These are phyloP conservation scores for Phoenicopterus ruber DNA, from an alignment of 2,113 vertebrate genomes.

Conservation along the genomic window DNA sequence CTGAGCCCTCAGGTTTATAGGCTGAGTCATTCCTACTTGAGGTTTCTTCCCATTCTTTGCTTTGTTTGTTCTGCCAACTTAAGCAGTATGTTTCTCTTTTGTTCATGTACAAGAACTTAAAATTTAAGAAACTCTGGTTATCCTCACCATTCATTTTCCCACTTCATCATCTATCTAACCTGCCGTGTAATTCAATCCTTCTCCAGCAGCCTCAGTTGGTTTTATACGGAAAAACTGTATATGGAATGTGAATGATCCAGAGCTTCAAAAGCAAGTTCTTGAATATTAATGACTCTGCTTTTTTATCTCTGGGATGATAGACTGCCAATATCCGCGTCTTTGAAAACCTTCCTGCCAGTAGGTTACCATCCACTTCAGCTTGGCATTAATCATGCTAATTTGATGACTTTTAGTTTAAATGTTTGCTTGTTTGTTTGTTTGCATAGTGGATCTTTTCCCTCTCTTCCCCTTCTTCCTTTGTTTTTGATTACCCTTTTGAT, in stretches of 20 bases:
- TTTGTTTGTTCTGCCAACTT: constrained; percentile 14
- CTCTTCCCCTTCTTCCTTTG: neutral
- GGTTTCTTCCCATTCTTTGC: neutral
- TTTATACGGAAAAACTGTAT: neutral
- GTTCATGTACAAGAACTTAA: neutral
- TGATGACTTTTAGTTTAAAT: neutral
- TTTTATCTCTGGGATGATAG: neutral
- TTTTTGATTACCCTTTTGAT: neutral
- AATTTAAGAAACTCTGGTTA: neutral
- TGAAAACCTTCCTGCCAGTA: neutral
- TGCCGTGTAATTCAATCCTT: neutral
- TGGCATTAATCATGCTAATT: neutral
- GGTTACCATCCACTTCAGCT: neutral
- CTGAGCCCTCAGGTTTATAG: neutral
- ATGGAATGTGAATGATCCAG: neutral
- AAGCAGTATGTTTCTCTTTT: neutral
- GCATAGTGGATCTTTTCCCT: neutral
- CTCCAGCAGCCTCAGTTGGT: neutral
- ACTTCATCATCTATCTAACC: neutral
- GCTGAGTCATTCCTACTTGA: neutral
- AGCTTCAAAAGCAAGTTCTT: constrained; percentile 1
- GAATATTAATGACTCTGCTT: neutral
- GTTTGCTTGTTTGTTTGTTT: neutral
- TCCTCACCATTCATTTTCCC: neutral
- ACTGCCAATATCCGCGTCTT: neutral